phyloP scores from a whole-genome alignment of 2,113 vertebrate genomes.

The Myxocyprinus asiaticus region DNA sequence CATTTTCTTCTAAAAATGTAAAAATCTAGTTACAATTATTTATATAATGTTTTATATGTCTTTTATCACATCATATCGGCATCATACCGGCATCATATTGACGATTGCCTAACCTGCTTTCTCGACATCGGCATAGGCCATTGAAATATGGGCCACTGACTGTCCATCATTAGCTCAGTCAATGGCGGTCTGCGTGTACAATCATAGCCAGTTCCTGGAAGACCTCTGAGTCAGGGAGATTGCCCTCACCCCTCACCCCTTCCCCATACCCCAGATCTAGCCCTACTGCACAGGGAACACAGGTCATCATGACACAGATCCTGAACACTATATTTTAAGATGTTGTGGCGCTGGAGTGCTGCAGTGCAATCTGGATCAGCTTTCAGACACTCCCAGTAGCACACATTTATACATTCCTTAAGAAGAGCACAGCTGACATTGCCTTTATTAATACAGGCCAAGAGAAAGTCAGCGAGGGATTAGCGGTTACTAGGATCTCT shows the following conservation, averaged over 20 bases:
- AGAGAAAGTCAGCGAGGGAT: background rate
- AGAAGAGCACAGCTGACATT: constrained; percentile 26
- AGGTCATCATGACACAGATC: constrained; percentile 15
- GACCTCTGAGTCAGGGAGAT: too few relatives aligned
- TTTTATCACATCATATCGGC: too few relatives aligned
- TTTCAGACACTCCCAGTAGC: constrained; percentile 27
- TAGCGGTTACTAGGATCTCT: background rate
- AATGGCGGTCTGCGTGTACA: background rate
- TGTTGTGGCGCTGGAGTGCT: too few relatives aligned
- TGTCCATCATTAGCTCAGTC: background rate
- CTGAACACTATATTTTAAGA: constrained; percentile 22
- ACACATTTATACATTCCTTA: constrained; percentile 16
- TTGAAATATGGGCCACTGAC: too few relatives aligned
- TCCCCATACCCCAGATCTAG: background rate
- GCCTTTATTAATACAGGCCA: constrained; percentile 17
- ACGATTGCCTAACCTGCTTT: too few relatives aligned
- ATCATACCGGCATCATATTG: too few relatives aligned
- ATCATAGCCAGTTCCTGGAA: constrained; percentile 25
- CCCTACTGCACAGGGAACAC: too few relatives aligned
- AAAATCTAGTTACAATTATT: too few relatives aligned
- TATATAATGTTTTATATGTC: too few relatives aligned
- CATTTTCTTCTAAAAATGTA: too few relatives aligned
- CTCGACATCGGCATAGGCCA: too few relatives aligned
- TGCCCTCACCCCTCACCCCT: too few relatives aligned
- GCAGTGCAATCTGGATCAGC: constrained; percentile 16